Percentiles rank a stretch among this genome's conserved stretches.
Conservation (phyloP, 2,113 vertebrate genomes). For the Laticauda laticaudata region DNA sequence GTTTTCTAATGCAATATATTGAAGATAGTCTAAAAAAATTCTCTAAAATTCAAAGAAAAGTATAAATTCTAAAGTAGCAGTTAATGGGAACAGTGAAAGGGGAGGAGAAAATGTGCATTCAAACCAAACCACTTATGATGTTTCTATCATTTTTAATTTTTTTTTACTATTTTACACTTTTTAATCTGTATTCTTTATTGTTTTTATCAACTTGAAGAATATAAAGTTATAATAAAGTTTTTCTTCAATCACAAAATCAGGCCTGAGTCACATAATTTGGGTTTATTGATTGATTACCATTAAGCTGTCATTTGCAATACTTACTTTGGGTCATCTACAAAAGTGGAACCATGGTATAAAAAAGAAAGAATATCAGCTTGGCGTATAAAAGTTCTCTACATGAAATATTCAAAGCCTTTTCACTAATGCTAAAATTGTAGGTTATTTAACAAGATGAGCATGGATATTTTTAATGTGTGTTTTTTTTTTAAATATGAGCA, state of each 20-base stretch:
- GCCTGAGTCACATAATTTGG: background rate
- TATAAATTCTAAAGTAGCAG: background rate
- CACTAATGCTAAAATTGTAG: background rate
- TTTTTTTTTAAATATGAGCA: rapidly evolving
- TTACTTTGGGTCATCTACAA: background rate
- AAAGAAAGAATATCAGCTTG: background rate
- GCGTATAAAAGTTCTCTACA: background rate
- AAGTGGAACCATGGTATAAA: background rate
- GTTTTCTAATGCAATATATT: background rate
- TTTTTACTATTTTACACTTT: background rate
- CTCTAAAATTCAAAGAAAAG: background rate
- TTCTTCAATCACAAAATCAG: background rate
- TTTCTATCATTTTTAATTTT: background rate
- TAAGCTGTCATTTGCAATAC: background rate
- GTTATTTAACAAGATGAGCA: background rate
- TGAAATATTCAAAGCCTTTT: background rate
- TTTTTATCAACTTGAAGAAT: background rate
- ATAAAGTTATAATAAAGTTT: background rate
- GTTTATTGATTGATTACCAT: background rate
- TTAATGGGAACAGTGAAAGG: background rate
- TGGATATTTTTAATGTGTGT: background rate
- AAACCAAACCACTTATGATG: background rate
- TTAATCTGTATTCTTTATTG: background rate
- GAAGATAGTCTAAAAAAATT: background rate
- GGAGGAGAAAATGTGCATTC: background rate